phyloP scores from a whole-genome alignment of 2,888 invertebrate species.

The Ptychoptera contaminata region DNA sequence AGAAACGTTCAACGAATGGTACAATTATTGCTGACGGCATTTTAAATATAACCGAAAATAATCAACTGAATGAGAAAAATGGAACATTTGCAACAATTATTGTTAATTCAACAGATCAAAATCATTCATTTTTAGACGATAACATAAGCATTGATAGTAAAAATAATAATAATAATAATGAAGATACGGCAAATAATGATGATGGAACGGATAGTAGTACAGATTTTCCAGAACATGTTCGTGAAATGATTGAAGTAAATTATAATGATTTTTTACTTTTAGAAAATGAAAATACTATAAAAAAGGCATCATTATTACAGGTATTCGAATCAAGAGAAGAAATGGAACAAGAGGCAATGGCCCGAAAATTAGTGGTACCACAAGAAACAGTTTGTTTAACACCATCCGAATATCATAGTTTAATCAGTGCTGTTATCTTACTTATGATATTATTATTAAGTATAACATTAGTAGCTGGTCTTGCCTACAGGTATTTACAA shows the following conservation, averaged over 20 bases:
- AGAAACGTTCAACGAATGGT: slow-evolving; percentile 37
- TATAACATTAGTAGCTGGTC: slow-evolving; percentile 53
- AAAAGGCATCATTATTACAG: slow-evolving; percentile 28
- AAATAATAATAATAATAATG: slow-evolving; percentile 10
- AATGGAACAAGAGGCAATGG: slow-evolving; percentile 42
- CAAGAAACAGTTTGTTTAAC: slow-evolving; percentile 63
- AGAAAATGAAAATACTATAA: not conserved
- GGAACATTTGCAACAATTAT: not conserved
- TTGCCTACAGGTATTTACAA: slow-evolving; percentile 51
- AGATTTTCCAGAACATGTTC: slow-evolving; percentile 54
- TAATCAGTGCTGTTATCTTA: slow-evolving; percentile 63
- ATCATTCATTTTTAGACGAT: no score
- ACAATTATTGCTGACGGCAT: slow-evolving; percentile 14
- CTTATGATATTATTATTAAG: slow-evolving; percentile 58
- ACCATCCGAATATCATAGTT: slow-evolving; percentile 66
- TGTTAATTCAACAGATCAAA: not conserved
- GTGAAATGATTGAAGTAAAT: slow-evolving; percentile 74
- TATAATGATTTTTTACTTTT: no score
- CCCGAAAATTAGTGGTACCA: slow-evolving; percentile 47
- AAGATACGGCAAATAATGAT: slow-evolving; percentile 14
- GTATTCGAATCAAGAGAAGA: slow-evolving; percentile 70
- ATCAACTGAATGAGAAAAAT: slow-evolving; percentile 8
- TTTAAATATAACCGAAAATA: slow-evolving; percentile 14
- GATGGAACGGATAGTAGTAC: slow-evolving; percentile 19
- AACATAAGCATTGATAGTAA: slow-evolving; percentile 7